Base-by-base conservation (phyloP, 1,140 invertebrate genomes). In the Apis cerana region DNA sequence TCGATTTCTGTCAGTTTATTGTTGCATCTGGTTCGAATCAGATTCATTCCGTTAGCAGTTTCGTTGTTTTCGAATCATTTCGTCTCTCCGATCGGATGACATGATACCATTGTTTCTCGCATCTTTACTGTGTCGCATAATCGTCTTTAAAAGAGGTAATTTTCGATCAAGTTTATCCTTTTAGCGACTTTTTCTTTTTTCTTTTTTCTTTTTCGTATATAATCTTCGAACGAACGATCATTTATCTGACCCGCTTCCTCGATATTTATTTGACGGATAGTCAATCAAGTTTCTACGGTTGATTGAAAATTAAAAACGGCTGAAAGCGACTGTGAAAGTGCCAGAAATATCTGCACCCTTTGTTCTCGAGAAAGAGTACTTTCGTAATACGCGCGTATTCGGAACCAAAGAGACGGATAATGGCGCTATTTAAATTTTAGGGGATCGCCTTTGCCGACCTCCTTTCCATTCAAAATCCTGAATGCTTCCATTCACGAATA, bases 61-160 rank as follows among this genome's bases (percentile, higher is more conserved):
- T 2, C 33, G 33, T 54, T 52, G 43, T 43, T 43, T 23, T 23
- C 58, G 15, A 9, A 12, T 17, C 27, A 69, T 27, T 48, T 43
- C 17, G 19, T 61, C 68, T 10, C 19, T 23, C 17, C 67, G 33
- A 33, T 43, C 33, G 33, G 33, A 43, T 43, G 43, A 56, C 12
- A 87, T 82, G 79, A 56, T 92, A 61, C 90, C 91, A 17, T 59
- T 74, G 12, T 84, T 92, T 19, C 75, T 92, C 5, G 85, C 87
- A 10, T 88, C 91, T 21, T 17, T 88, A 11, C 59, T 92, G 62
- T 92, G 92, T 74, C 86, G 89, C 7, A 48, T 92, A 4, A 82
- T 91, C 65, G 77, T 91, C n/a, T 68, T 92, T 58, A 82, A 75
- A 85, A 89, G 85, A 90, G 91, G 92, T 91, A 88, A 85, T 61